Percentiles rank a stretch among this genome's conserved stretches.
phyloP scores from a whole-genome alignment of 2,113 vertebrate genomes.

The Tricholaema leucomelas region DNA sequence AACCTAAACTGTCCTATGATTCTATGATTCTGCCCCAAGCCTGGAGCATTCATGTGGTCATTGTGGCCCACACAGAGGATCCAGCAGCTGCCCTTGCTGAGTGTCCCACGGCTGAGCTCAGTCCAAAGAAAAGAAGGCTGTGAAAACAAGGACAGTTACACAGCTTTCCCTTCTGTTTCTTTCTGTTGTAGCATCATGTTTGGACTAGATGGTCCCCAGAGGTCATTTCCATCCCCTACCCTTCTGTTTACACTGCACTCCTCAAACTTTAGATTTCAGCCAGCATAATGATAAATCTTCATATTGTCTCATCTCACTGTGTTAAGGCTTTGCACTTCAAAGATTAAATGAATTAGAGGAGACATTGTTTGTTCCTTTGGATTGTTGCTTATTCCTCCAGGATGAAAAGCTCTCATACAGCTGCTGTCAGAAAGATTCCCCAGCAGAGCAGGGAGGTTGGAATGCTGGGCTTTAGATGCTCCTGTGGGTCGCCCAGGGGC shows the following conservation, averaged over 20 bases:
- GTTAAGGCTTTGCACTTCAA: background rate
- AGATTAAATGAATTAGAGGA: background rate
- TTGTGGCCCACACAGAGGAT: no score
- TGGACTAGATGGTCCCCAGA: no score
- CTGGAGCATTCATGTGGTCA: no score
- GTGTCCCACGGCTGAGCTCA: no score
- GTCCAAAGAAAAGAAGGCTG: background rate
- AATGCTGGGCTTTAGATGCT: accelerated
- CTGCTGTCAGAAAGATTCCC: background rate
- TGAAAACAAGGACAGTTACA: accelerated
- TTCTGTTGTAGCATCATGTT: background rate
- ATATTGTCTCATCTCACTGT: background rate
- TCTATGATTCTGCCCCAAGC: no score
- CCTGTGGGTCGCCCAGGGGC: background rate
- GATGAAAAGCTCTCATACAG: background rate
- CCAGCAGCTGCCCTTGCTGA: no score
- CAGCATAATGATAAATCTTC: background rate
- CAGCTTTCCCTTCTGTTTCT: background rate
- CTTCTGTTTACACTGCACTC: background rate
- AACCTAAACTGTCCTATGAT: no score
- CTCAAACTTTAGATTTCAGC: background rate
- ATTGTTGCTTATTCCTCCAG: background rate
- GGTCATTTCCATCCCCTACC: no score
- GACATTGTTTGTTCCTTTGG: background rate
- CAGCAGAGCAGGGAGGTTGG: background rate